Base-by-base conservation (phyloP, 2,797 vertebrate species). In the Onychomys torridus region DNA sequence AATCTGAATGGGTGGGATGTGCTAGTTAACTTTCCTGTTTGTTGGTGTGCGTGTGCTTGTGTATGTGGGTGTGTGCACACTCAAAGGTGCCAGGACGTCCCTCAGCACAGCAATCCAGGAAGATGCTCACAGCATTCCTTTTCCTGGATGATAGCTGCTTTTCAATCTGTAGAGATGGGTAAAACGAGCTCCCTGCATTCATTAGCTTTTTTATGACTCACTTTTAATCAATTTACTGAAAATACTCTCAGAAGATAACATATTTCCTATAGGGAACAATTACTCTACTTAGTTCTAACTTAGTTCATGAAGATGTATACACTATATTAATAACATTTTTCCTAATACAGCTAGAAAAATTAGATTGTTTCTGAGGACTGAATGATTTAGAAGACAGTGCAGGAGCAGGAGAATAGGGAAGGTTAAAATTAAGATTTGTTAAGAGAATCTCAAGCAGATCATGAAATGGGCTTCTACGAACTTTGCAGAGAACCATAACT, bases 351-450 rank as follows among this genome's bases (percentile, higher is more conserved):
- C 32, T 67, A 77, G 73, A 21, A 96, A 90, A 96, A 97, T 90
- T 85, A 96, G 71, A 77, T 91, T 95, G 25, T 77, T 83, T 93
- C n/a, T 61, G 55, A 95, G 17, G 67, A 92, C 0, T n/a, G 57
- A 43, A 6, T 7, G 77, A 87, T 92, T 93, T 93, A 79, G 73
- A 94, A 93, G 81, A 59, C 37, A 32, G 67, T 91, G 83, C 61
- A 91, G 89, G 21, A 90, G 46, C 9, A 91, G 57, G 27, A 89
- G 46, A 79, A 87, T 77, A 40, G 89, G 37, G 34, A 17, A 67
- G 34, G 52, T 89, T 92, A 82, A 27, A 85, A 89, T 81, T 84
- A 96, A 81, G 65, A 97, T 91, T 89, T 96, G 65, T 76, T 88
- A 90, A 75, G 61, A 61, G 3, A 52, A 65, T 88, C 52, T 69